Evolutionary conservation across 2,888 invertebrate genomes (phyloP), one percentile per base, ranked within the genome.

Genomic region (Resseliella maxima): DNA sequence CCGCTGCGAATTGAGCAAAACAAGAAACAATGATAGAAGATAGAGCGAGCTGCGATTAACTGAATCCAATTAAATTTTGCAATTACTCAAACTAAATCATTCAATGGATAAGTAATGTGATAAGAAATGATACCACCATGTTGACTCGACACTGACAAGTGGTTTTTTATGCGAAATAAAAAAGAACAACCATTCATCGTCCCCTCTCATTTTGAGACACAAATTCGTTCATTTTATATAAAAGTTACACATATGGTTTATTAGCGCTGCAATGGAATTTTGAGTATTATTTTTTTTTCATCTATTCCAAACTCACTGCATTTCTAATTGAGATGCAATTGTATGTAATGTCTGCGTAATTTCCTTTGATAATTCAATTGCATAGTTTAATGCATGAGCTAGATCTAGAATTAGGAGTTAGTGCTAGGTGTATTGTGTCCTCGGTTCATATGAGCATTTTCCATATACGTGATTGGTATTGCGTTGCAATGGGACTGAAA

Each of bases 31-130:
- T 0, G 59, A 3, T 24, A 59, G 15, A 8, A 59, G 15, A 8
- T 6, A 50, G 21, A 50, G 50, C 50, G 21, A 3, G 18, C 5
- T 50, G 21, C 24, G 59, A 59, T 59, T 31, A 72, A 31, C 5
- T 31, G 31, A 27, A 72, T 31, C 72, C 31, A 72, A 72, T 72
- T 31, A 72, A 72, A 72, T 72, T 72, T 72, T 72, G 31, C 3
- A 72, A 35, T 72, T 72, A 72, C 12, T 18, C 1, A 10, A 31
- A 31, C 35, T n/a, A n/a, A 72, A 31, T 72, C 10, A 31, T 72
- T 72, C 12, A 31, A 72, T 72, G 72, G 18, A 0, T 5, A 27
- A 2, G 10, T 1, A 72, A 31, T 31, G 35, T 31, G 72, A 72
- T 72, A 31, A 31, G 18, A 59, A n/a, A 27, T 59, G 59, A 59